Percentiles rank a stretch among this genome's conserved stretches.
Evolutionary conservation across 1,140 invertebrate species (phyloP).

Genomic region (Scaptomyza hsui): DNA sequence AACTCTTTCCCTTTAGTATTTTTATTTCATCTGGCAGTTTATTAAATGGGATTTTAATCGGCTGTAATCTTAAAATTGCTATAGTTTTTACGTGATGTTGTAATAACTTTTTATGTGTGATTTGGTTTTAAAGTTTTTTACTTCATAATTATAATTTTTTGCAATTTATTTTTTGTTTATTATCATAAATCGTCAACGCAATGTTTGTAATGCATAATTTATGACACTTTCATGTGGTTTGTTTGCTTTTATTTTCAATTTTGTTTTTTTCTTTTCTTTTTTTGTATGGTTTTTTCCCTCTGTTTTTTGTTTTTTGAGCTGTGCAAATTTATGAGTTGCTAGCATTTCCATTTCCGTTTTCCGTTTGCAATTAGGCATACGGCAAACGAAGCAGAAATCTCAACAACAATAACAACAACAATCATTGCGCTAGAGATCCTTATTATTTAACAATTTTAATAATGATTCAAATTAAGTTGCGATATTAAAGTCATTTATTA

Average conservation of each 20-base stretch:
- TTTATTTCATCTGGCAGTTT: not conserved
- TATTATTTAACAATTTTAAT: no score
- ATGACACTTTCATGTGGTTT: slow-evolving; percentile 46
- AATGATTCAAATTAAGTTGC: no score
- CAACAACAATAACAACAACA: slow-evolving; percentile 19
- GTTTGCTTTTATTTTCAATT: slow-evolving; percentile 19
- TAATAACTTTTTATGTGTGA: no score
- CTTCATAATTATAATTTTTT: no score
- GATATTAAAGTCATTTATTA: no score
- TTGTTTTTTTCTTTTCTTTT: no score
- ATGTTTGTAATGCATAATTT: slow-evolving; percentile 68
- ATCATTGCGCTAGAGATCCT: slow-evolving; percentile 8
- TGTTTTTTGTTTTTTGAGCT: slow-evolving; percentile 8
- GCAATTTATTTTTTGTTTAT: slow-evolving; percentile 23
- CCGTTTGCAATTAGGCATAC: slow-evolving; percentile 61
- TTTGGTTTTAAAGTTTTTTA: slow-evolving; percentile 13
- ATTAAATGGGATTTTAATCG: not conserved
- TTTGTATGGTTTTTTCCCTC: no score
- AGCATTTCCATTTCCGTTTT: slow-evolving; percentile 53
- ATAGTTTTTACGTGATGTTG: no score
- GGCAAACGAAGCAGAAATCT: slow-evolving; percentile 19
- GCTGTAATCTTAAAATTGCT: not conserved
- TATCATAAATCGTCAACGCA: slow-evolving; percentile 62
- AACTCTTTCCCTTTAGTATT: not conserved
- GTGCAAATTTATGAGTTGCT: slow-evolving; percentile 56